Conservation (phyloP, 1,140 invertebrate species). For the Cotesia glomerata region DNA sequence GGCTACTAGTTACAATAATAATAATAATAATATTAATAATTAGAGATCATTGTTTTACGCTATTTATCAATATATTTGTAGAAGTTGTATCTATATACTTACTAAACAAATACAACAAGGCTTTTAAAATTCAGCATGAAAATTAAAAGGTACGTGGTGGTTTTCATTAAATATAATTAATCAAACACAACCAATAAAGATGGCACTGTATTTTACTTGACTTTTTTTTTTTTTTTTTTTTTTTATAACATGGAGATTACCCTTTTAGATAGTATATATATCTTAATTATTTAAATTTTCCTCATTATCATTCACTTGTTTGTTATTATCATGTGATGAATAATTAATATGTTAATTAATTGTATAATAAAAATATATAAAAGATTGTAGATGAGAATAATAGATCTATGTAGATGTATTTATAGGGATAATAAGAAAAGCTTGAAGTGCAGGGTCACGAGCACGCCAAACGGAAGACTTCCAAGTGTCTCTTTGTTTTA, state of each 20-base stretch:
- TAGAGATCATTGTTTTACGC: neutral
- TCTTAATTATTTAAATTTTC: neutral
- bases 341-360: neutral
- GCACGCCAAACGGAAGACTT: constrained; percentile 8
- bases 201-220: constrained; percentile 23
- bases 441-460: constrained; percentile 17
- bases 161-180: neutral
- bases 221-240: no score
- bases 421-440: neutral
- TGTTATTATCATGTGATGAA: neutral
- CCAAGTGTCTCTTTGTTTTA: neutral
- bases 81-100: no score
- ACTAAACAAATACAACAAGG: neutral
- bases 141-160: constrained; percentile 50
- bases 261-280: constrained; percentile 22
- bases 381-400: no score
- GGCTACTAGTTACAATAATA: no score
- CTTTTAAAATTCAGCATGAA: constrained; percentile 43
- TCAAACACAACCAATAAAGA: constrained; percentile 18
- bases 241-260: constrained; percentile 32
- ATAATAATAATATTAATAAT: neutral
- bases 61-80: no score
- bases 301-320: no score
- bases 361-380: neutral
- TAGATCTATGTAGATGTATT: neutral